Evolutionary conservation across 2,797 vertebrate genomes (phyloP).

Genomic region (Periophthalmus magnuspinnatus): DNA sequence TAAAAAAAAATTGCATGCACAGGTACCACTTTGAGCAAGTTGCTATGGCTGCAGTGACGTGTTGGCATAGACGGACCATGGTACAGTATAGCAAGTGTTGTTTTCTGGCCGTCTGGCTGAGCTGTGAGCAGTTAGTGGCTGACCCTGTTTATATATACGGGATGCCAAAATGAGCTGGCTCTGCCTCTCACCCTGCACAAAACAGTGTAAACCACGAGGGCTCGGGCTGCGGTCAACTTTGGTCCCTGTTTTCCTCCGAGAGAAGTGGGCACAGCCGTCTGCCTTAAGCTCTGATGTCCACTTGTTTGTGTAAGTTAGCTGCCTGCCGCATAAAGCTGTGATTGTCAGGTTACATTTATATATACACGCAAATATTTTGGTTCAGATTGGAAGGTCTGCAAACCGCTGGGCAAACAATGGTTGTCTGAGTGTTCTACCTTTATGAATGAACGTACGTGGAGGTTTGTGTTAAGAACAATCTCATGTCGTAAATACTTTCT

Average conservation of each 20-base stretch:
- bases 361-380: conserved; percentile 45
- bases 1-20: conserved; percentile 40
- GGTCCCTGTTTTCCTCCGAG: conserved; percentile 59
- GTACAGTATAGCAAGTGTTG: conserved; percentile 58
- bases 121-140: conserved; percentile 75
- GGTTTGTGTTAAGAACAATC: neutral
- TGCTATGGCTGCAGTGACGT: conserved; percentile 65
- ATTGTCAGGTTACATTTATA: conserved; percentile 41
- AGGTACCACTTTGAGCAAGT: conserved; percentile 65
- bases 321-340: conserved; percentile 35
- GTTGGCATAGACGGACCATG: conserved; percentile 62
- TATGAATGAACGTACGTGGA: conserved; percentile 12
- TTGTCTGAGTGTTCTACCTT: conserved; percentile 28
- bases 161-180: conserved; percentile 69
- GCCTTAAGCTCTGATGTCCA: conserved; percentile 57
- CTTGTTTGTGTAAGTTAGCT: conserved; percentile 60
- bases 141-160: conserved; percentile 75
- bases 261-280: conserved; percentile 65
- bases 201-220: conserved; percentile 74
- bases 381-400: conserved; percentile 32
- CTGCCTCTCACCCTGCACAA: conserved; percentile 69
- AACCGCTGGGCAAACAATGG: conserved; percentile 43
- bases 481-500: neutral
- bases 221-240: conserved; percentile 64
- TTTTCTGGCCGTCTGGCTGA: conserved; percentile 71